Evolutionary conservation across 2,888 invertebrate species (phyloP), one percentile per base, ranked within the genome.

Genomic region (Phorcus lineatus): DNA sequence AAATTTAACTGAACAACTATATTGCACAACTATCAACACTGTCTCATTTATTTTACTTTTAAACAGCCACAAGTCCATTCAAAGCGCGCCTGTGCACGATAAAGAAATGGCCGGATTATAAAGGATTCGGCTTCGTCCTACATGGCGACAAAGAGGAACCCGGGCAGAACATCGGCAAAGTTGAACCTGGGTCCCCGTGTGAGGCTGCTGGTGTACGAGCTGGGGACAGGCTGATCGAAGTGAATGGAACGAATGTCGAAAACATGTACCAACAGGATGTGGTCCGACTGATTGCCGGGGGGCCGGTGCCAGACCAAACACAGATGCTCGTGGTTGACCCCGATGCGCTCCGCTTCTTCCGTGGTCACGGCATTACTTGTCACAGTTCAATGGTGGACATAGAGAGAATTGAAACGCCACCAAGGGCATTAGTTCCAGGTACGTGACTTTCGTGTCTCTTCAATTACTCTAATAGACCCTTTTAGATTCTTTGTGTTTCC

Each of bases 311-410:
- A 9, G 28, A 17, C 6, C 24, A 62, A 11, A 24, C 62, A 13
- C 24, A 24, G 16, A 4, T 62, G 17, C 24, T 62, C 28, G 16
- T 62, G 24, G 62, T 62, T 11, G 62, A 62, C 62, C 62, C 62
- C 11, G 62, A 62, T 28, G 22, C 62, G 16, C 62, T 62, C 62
- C 62, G 62, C 62, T 62, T 62, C 24, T 62, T 62, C 22, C 62
- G 62, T 24, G 62, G 62, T n/a, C 62, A 62, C 13, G 7, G 28
- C 11, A 7, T 62, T 0, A 28, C 62, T 4, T 24, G 24, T 2
- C 62, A 62, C 24, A 28, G 62, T 28, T 62, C 62, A 16, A 62
- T 62, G 62, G 62, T 62, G 62, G 62, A 62, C 62, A 62, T 62
- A 24, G 62, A 62, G 9, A 16, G 62, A 28, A 62, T 62, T 28